Evolutionary conservation across 30 jellyfish, hydroid and myxozoan genomes (phyloP).

Genomic region (Aurelia aurita complex sp. Pacific): DNA sequence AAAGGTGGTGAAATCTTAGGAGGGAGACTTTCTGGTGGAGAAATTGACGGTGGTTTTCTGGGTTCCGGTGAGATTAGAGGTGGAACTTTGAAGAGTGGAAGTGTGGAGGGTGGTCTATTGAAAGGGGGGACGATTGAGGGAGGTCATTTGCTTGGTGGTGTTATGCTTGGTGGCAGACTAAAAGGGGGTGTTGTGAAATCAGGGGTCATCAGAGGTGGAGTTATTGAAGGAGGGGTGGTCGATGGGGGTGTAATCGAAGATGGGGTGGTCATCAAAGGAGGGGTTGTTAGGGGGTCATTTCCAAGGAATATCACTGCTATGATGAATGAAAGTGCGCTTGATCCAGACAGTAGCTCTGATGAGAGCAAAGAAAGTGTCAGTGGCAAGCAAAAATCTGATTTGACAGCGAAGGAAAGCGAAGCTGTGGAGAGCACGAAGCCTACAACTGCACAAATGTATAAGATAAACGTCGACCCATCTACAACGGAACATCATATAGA

Average conservation of each 20-base stretch:
- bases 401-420: not conserved
- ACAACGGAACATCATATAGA: slow-evolving; percentile 34
- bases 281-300: slow-evolving; percentile 79
- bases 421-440: slow-evolving; percentile 5
- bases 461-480: slow-evolving; percentile 40
- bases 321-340: not conserved
- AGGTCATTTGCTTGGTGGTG: slow-evolving; percentile 95
- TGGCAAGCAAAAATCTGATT: not conserved
- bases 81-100: slow-evolving; percentile 81
- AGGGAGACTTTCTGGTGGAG: slow-evolving; percentile 84
- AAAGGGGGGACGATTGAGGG: slow-evolving; percentile 94
- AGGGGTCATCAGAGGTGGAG: slow-evolving; percentile 92
- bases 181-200: slow-evolving; percentile 93
- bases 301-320: slow-evolving; percentile 26
- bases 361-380: not conserved
- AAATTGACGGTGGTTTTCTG: slow-evolving; percentile 90
- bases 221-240: slow-evolving; percentile 90
- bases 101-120: slow-evolving; percentile 93
- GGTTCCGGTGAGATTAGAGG: slow-evolving; percentile 90
- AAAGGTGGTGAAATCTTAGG: slow-evolving; percentile 90
- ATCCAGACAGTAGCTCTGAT: not conserved
- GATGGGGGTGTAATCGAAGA: slow-evolving; percentile 97
- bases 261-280: slow-evolving; percentile 93
- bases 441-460: slow-evolving; percentile 45
- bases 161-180: slow-evolving; percentile 90